These are phyloP conservation scores for Sebastes kiyomatsui DNA, from an alignment of 2,797 vertebrate species.

Conservation along the genomic window DNA sequence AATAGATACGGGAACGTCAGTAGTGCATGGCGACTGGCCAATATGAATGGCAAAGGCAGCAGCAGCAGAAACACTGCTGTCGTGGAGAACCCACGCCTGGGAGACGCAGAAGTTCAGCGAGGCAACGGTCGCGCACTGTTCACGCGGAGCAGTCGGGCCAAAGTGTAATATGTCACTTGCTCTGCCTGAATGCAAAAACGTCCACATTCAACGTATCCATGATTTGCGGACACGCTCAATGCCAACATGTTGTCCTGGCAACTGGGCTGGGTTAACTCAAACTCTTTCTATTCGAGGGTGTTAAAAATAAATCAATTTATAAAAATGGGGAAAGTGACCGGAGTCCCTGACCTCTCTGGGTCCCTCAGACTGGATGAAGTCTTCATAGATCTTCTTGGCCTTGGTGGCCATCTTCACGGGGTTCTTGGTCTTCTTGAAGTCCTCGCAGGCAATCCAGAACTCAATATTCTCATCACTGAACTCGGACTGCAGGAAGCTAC, in stretches of 20 bases:
- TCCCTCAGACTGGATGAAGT: slow-evolving; percentile 94
- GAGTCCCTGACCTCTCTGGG: slow-evolving; percentile 90
- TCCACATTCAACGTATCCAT: not conserved
- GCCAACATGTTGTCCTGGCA: not conserved
- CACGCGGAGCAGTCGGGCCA: rapidly evolving
- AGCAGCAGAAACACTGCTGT: no score
- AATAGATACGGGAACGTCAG: no score
- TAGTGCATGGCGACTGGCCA: no score
- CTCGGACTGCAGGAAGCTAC: slow-evolving; percentile 93
- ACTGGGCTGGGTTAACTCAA: not conserved
- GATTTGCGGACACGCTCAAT: not conserved
- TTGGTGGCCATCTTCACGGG: slow-evolving; percentile 87
- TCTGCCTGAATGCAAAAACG: not conserved
- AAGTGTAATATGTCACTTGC: not conserved
- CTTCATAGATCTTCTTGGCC: slow-evolving; percentile 94
- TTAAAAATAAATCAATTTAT: not conserved
- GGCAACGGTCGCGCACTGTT: no score
- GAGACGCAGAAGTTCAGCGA: no score
- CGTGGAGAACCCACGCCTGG: no score
- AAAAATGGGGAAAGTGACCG: not conserved
- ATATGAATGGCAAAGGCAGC: no score
- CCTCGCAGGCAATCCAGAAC: slow-evolving; percentile 96
- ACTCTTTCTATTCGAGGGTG: not conserved
- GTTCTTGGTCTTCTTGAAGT: slow-evolving; percentile 92
- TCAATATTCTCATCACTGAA: slow-evolving; percentile 97